phyloP scores from a whole-genome alignment of 1,140 invertebrate genomes.

The Venturia canescens region DNA sequence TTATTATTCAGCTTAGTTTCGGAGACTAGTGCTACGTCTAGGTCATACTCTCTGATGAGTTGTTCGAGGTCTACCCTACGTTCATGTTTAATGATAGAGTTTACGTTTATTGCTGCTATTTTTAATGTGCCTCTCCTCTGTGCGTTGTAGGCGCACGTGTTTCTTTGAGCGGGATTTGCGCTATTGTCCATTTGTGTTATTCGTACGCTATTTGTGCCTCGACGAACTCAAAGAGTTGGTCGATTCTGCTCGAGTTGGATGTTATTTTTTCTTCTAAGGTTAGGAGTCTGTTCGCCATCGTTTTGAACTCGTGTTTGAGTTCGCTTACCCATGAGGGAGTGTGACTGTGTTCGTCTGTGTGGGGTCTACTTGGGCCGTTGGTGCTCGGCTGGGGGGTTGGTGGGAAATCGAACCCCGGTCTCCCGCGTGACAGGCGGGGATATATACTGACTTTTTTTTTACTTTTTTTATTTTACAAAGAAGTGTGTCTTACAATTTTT shows the following conservation, averaged over 20 bases:
- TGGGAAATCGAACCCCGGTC: conserved; percentile 48
- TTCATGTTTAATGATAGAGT: neutral
- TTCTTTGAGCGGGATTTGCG: neutral
- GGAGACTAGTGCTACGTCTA: neutral
- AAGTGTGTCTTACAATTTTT: no score
- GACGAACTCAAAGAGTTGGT: neutral
- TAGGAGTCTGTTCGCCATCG: neutral
- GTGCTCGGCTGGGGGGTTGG: no score
- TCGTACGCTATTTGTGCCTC: neutral
- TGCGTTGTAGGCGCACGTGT: neutral
- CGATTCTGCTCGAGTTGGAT: neutral
- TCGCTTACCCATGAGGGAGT: neutral
- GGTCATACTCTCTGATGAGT: neutral
- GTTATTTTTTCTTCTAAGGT: no score
- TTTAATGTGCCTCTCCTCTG: neutral
- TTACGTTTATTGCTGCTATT: neutral
- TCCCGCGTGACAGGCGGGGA: conserved; percentile 39
- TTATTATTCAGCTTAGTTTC: neutral
- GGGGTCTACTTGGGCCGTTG: no score
- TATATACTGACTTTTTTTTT: neutral
- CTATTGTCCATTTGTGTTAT: neutral
- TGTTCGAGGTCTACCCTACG: neutral
- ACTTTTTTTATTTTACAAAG: no score
- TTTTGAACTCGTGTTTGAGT: neutral
- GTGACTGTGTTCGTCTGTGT: no score